Percentiles rank a stretch among this genome's conserved stretches.
phyloP scores from a whole-genome alignment of 1,140 invertebrate species.

The Pseudomyrmex concolor region DNA sequence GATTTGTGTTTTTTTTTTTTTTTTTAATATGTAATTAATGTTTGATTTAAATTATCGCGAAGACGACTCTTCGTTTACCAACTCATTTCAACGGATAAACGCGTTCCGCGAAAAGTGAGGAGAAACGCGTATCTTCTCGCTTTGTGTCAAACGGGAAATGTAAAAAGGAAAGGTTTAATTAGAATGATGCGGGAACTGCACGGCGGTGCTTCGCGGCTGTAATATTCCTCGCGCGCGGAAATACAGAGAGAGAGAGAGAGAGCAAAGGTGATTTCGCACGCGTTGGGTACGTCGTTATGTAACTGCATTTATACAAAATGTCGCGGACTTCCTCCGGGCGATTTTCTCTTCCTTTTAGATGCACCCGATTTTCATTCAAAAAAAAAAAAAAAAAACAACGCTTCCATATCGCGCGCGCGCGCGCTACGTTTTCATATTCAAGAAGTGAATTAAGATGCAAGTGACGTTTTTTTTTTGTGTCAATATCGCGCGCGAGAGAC shows the following conservation, averaged over 20 bases:
- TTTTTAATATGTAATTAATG: not conserved
- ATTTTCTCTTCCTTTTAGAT: not conserved
- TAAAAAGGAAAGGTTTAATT: slow-evolving; percentile 47
- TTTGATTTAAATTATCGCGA: slow-evolving; percentile 3
- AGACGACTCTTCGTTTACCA: not conserved
- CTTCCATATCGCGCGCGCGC: not conserved
- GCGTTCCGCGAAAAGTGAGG: not conserved
- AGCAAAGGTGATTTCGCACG: slow-evolving; percentile 43
- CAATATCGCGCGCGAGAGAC: not conserved
- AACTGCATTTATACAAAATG: slow-evolving; percentile 44
- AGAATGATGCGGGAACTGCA: slow-evolving; percentile 47
- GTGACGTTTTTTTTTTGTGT: not conserved
- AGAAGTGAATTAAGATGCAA: slow-evolving; percentile 29
- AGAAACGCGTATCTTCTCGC: not conserved
- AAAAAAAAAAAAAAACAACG: too few relatives aligned
- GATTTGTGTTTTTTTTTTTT: not conserved
- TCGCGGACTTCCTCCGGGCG: slow-evolving; percentile 8
- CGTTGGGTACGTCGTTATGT: slow-evolving; percentile 31
- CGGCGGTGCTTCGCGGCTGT: not conserved
- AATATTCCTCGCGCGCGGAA: slow-evolving; percentile 44
- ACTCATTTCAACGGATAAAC: not conserved
- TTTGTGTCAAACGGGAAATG: not conserved
- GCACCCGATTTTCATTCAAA: not conserved
- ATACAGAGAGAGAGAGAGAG: slow-evolving; percentile 23
- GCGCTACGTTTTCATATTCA: not conserved